Base-by-base conservation (phyloP, 2,888 invertebrate species). In the Pyrochroa serraticornis region DNA sequence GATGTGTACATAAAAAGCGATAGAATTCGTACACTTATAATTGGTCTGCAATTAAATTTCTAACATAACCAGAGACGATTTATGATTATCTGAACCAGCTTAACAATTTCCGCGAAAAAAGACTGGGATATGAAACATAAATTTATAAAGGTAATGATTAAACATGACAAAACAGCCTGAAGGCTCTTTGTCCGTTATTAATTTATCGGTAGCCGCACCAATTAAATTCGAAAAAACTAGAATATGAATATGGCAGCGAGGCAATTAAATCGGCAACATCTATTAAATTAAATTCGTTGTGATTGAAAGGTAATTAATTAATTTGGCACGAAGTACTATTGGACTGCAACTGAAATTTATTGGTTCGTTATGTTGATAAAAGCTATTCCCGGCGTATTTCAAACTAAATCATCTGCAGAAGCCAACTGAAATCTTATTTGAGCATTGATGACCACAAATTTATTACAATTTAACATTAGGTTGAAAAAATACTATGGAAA, bases 361-460 rank as follows among this genome's bases (percentile, higher is more conserved):
- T 41, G 42, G 54, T 47, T 54, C 42, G 42, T 54, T 54, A 54
- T 54, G 37, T 32, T 31, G 46, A 45, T 39, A 12, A 33, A 46
- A 39, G 36, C 30, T 43, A 14, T 51, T 32, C 7, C 12, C 12
- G n/a, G 6, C 34, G 13, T 44, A 44, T 44, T 34, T 44, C 22
- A 3, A 5, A 22, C 2, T 5, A 5, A 22, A 22, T 22, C 22
- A 22, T 3, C 22, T 22, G 22, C 22, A n/a, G n/a, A n/a, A n/a
- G n/a, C n/a, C n/a, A n/a, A n/a, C n/a, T n/a, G n/a, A n/a, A n/a
- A n/a, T n/a, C n/a, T n/a, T n/a, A n/a, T n/a, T n/a, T n/a, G n/a
- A n/a, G n/a, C n/a, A n/a, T n/a, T n/a, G n/a, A n/a, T n/a, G n/a
- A n/a, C n/a, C n/a, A n/a, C n/a, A n/a, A n/a, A n/a, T n/a, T n/a